phyloP scores from a whole-genome alignment of 1,140 invertebrate genomes.

The Aphaenogaster rudis region DNA sequence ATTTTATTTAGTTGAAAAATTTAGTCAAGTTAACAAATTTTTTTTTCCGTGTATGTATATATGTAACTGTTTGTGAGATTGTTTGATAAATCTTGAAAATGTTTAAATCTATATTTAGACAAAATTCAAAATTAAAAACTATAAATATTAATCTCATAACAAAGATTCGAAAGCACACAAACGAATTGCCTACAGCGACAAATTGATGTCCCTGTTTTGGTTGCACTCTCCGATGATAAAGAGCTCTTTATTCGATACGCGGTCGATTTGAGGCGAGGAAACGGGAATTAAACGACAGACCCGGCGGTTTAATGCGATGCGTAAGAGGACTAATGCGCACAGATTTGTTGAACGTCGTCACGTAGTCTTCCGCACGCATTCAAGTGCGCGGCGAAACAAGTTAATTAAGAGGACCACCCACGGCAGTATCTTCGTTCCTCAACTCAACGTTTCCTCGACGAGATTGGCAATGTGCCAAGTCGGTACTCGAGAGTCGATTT shows the following conservation, averaged over 20 bases:
- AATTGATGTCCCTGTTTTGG: not conserved
- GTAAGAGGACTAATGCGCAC: slow-evolving; percentile 9
- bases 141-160: not conserved
- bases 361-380: slow-evolving; percentile 37
- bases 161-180: not conserved
- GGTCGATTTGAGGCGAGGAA: slow-evolving; percentile 28
- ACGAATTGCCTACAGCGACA: not conserved
- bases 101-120: not conserved
- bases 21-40: no score
- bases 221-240: not conserved
- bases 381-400: slow-evolving; percentile 68
- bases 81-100: not conserved
- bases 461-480: slow-evolving; percentile 73
- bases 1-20: no score
- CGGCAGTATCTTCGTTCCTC: slow-evolving; percentile 23
- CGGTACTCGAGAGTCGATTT: slow-evolving; percentile 54
- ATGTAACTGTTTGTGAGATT: not conserved
- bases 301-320: not conserved
- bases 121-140: not conserved
- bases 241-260: not conserved
- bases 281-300: slow-evolving; percentile 1
- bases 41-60: no score
- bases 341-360: slow-evolving; percentile 46
- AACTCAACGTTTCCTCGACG: not conserved
- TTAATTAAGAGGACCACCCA: slow-evolving; percentile 75